A percentile compares a stretch with the other conserved stretches of the same genome.
phyloP scores from a whole-genome alignment of 2,888 invertebrate species.

The Drosophila diplacantha region DNA sequence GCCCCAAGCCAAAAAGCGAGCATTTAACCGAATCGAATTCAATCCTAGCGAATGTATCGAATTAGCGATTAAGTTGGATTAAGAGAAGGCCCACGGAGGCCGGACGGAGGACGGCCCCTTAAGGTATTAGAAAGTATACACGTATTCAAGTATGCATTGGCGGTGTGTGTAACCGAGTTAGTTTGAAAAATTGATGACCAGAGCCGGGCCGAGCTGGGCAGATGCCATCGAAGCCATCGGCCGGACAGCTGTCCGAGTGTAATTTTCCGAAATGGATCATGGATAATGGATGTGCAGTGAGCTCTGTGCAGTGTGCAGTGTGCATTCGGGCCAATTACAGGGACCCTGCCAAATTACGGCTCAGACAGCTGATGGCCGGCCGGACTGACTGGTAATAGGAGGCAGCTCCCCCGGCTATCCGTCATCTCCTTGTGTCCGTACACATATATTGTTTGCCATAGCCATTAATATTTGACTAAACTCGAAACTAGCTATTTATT shows the following conservation, averaged over 20 bases:
- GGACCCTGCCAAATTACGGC: slow-evolving; percentile 39
- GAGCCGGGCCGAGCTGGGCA: slow-evolving; percentile 5
- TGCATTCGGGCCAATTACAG: slow-evolving; percentile 32
- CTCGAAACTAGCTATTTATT: slow-evolving; percentile 62
- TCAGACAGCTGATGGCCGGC: slow-evolving; percentile 50
- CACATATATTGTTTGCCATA: slow-evolving; percentile 45
- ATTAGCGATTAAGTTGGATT: slow-evolving; percentile 40
- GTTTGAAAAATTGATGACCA: slow-evolving; percentile 39
- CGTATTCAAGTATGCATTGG: slow-evolving; percentile 13
- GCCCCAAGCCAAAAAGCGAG: slow-evolving; percentile 28
- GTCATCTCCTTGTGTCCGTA: slow-evolving; percentile 11
- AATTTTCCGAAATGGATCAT: slow-evolving; percentile 51
- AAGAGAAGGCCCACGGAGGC: slow-evolving; percentile 11
- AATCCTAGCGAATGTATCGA: slow-evolving; percentile 54
- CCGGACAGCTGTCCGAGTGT: slow-evolving; percentile 59
- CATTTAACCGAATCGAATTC: slow-evolving; percentile 28
- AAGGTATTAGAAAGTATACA: slow-evolving; percentile 25
- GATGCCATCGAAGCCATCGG: slow-evolving; percentile 39
- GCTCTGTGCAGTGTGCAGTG: slow-evolving; percentile 10
- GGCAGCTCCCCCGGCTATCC: slow-evolving; percentile 15
- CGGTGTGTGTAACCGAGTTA: slow-evolving; percentile 39
- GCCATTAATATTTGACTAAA: slow-evolving; percentile 66
- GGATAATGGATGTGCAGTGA: slow-evolving; percentile 55
- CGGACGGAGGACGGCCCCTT: slow-evolving; percentile 4
- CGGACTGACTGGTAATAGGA: slow-evolving; percentile 21